Conservation (phyloP, 1,140 invertebrate genomes). For the Mactra quadrangularis region DNA sequence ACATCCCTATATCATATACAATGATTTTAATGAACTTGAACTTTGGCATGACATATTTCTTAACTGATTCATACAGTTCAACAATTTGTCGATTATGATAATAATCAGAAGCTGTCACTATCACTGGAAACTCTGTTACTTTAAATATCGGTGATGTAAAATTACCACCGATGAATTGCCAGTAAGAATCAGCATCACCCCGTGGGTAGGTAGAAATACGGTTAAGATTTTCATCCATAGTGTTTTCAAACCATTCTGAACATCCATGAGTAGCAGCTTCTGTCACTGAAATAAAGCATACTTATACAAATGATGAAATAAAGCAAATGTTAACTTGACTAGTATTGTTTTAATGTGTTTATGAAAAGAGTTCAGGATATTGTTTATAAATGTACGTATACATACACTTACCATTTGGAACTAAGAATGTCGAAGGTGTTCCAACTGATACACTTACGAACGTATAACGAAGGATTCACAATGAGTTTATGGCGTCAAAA, state of each 20-base stretch:
- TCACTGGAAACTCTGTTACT: not conserved
- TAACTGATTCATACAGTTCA: constrained; percentile 21
- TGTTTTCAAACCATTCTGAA: constrained; percentile 13
- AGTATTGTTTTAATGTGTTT: too few species aligned
- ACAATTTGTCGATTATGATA: constrained; percentile 15
- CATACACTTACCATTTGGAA: too few species aligned
- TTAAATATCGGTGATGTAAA: not conserved
- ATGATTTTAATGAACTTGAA: constrained; percentile 40
- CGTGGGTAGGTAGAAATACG: constrained; percentile 25
- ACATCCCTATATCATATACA: constrained; percentile 50
- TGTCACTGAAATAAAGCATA: too few species aligned
- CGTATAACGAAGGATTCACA: too few species aligned
- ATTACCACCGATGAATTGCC: constrained; percentile 6
- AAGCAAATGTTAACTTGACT: too few species aligned
- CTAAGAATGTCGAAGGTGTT: too few species aligned
- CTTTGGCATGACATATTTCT: constrained; percentile 33
- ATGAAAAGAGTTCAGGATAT: too few species aligned
- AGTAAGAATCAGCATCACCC: not conserved
- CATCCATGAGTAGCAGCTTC: not conserved
- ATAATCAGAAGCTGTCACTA: constrained; percentile 48
- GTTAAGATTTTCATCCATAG: constrained; percentile 39
- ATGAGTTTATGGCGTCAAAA: too few species aligned
- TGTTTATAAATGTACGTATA: too few species aligned
- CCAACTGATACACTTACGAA: too few species aligned
- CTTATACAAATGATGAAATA: too few species aligned